phyloP scores from a whole-genome alignment of 2,113 vertebrate species.

The Gasterosteus nipponicus region DNA sequence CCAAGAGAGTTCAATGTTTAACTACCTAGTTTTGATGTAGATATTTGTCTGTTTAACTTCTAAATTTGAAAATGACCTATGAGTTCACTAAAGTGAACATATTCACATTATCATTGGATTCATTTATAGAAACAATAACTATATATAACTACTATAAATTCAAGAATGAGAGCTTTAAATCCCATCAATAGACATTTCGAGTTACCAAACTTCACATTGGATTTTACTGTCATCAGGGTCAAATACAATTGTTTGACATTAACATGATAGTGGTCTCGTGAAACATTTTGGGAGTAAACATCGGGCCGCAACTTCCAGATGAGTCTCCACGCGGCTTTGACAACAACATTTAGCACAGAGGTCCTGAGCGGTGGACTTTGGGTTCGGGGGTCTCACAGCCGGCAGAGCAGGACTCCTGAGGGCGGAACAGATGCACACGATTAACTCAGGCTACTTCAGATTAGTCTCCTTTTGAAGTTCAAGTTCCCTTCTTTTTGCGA shows the following conservation, averaged over 20 bases:
- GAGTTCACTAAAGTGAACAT: background rate
- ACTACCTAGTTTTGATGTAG: background rate
- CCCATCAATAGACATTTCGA: background rate
- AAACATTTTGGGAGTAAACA: constrained; percentile 25
- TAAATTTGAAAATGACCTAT: background rate
- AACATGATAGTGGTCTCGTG: constrained; percentile 13
- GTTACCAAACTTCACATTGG: background rate
- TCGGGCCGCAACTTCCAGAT: constrained; percentile 23
- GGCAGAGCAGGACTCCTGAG: constrained; percentile 24
- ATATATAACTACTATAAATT: background rate
- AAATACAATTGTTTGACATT: background rate
- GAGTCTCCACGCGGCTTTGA: constrained; percentile 38
- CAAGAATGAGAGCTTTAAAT: background rate
- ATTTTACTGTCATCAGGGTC: background rate
- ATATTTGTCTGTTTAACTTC: background rate
- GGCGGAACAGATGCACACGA: constrained; percentile 76
- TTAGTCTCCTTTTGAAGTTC: constrained; percentile 78
- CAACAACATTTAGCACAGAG: constrained; percentile 24
- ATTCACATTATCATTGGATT: background rate
- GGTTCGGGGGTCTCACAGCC: constrained; percentile 2
- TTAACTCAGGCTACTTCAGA: constrained; percentile 75
- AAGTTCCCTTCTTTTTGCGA: constrained; percentile 75
- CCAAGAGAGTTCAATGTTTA: background rate
- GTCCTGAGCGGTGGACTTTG: constrained; percentile 14
- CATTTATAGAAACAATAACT: background rate